Percentiles rank a stretch among this genome's conserved stretches.
phyloP scores from a whole-genome alignment of 2,888 invertebrate species.

The Dendrolimus pini region DNA sequence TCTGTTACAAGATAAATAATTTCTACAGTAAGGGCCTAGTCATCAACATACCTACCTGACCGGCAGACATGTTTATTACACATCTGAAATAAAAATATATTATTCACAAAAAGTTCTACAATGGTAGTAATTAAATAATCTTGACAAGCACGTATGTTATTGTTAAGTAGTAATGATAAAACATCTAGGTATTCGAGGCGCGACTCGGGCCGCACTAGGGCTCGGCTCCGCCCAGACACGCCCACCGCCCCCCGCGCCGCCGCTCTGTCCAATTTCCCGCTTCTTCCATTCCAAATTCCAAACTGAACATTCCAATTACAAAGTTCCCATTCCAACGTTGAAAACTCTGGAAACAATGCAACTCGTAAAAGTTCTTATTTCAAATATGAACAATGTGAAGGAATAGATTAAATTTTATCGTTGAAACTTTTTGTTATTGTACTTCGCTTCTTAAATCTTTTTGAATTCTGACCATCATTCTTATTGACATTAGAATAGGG shows the following conservation, averaged over 20 bases:
- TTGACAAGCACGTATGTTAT: background rate
- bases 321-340: constrained; percentile 44
- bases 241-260: constrained; percentile 43
- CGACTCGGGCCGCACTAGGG: constrained; percentile 25
- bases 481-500: too few species aligned
- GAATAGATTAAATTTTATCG: background rate
- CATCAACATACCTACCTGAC: too few species aligned
- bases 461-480: too few species aligned
- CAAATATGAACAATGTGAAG: constrained; percentile 7
- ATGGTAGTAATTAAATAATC: too few species aligned
- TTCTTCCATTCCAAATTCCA: constrained; percentile 54
- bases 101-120: too few species aligned
- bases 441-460: background rate
- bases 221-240: constrained; percentile 39
- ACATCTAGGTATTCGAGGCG: constrained; percentile 23
- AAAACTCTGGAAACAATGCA: constrained; percentile 34
- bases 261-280: constrained; percentile 32
- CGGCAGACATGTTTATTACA: too few species aligned
- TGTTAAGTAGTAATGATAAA: constrained; percentile 17
- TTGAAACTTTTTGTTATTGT: background rate
- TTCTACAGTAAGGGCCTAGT: too few species aligned
- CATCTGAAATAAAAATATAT: too few species aligned
- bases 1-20: too few species aligned
- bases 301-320: constrained; percentile 37
- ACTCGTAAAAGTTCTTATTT: constrained; percentile 21